phyloP scores from a whole-genome alignment of 2,797 vertebrate species.

The Schizothorax lantsangensis region DNA sequence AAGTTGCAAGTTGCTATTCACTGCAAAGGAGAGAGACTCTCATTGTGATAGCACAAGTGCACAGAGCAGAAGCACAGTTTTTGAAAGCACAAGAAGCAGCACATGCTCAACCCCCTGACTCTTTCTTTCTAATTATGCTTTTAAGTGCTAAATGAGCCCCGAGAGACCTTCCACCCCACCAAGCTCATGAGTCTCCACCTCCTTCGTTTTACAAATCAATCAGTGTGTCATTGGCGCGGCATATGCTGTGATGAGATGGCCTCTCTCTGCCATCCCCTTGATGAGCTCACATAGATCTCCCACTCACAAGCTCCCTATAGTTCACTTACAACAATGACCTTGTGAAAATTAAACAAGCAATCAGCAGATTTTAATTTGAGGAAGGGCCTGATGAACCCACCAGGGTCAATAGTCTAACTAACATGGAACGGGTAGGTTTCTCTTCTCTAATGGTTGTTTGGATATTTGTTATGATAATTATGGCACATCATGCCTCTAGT shows the following conservation, averaged over 20 bases:
- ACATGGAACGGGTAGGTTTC: not conserved
- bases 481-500: slow-evolving; percentile 41
- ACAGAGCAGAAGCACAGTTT: not conserved
- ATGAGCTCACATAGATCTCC: slow-evolving; percentile 22
- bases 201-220: slow-evolving; percentile 50
- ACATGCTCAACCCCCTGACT: not conserved
- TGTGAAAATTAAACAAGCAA: slow-evolving; percentile 54
- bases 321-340: slow-evolving; percentile 52
- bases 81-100: not conserved
- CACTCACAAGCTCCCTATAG: not conserved
- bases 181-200: slow-evolving; percentile 26
- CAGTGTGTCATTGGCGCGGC: slow-evolving; percentile 26
- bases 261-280: not conserved
- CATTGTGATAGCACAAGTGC: not conserved
- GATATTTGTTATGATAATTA: slow-evolving; percentile 61
- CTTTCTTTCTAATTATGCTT: slow-evolving; percentile 50
- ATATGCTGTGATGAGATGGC: slow-evolving; percentile 1
- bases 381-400: slow-evolving; percentile 49
- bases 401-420: slow-evolving; percentile 10
- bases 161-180: slow-evolving; percentile 37
- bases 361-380: slow-evolving; percentile 53
- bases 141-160: slow-evolving; percentile 49
- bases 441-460: slow-evolving; percentile 23
- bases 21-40: not conserved
- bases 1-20: not conserved